A percentile compares a stretch with the other conserved stretches of the same genome.
These are phyloP conservation scores for Apantesis nais DNA, from an alignment of 2,888 invertebrate species.

Conservation along the genomic window DNA sequence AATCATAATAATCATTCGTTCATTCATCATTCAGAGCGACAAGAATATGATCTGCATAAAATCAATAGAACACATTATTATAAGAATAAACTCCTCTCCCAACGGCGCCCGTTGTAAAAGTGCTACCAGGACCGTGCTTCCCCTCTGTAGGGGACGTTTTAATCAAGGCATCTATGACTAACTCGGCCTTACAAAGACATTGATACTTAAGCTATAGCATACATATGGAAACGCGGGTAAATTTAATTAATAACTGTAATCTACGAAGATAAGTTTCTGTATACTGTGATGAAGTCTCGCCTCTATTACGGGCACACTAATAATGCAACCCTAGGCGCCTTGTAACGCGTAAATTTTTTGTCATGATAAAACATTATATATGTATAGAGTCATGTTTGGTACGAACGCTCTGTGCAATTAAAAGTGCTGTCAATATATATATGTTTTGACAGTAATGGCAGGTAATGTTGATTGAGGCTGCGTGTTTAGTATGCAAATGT, in stretches of 20 bases:
- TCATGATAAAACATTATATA: background rate
- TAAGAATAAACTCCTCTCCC: background rate
- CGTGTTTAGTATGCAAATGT: background rate
- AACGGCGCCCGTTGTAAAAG: background rate
- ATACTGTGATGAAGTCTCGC: background rate
- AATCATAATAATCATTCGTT: background rate
- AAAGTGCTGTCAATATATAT: too few relatives aligned
- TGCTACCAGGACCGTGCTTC: background rate
- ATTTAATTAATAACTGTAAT: background rate
- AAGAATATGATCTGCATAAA: background rate
- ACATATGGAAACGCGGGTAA: background rate
- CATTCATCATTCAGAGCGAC: background rate
- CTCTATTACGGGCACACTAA: background rate
- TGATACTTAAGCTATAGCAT: background rate
- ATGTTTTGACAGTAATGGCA: background rate
- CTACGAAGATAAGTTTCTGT: background rate
- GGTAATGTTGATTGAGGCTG: background rate
- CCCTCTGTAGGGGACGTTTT: slow-evolving; percentile 1
- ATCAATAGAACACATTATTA: background rate
- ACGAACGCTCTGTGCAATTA: background rate
- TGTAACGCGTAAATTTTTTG: background rate
- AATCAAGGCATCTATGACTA: slow-evolving; percentile 1
- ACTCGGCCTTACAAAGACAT: background rate
- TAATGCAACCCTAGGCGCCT: background rate
- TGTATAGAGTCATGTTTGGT: background rate